phyloP scores from a whole-genome alignment of 2,113 vertebrate species.

The Sorex araneus region DNA sequence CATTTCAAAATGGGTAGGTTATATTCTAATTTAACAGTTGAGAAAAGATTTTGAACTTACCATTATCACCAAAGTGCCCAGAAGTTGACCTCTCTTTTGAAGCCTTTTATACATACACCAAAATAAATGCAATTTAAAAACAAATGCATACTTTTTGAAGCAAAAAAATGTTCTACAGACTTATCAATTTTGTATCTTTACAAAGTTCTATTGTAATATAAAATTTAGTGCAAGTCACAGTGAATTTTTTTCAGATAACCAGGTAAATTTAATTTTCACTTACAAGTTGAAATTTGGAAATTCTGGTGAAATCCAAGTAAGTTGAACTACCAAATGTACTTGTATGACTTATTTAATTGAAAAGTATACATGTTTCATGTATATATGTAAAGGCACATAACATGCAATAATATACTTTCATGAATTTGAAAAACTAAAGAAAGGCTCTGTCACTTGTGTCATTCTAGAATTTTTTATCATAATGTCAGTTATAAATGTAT shows the following conservation, averaged over 20 bases:
- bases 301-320: background rate
- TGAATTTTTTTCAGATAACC: slow-evolving; percentile 4
- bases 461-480: background rate
- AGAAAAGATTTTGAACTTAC: background rate
- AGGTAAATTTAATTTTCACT: background rate
- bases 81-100: background rate
- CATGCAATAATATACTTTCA: slow-evolving; percentile 18
- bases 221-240: background rate
- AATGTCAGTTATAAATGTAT: background rate
- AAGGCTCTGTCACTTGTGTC: background rate
- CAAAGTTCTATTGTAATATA: background rate
- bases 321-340: background rate
- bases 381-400: background rate
- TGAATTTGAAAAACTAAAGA: background rate
- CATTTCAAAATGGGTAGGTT: slow-evolving; percentile 20
- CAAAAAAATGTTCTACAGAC: slow-evolving; percentile 22
- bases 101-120: background rate
- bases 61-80: background rate
- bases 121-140: slow-evolving; percentile 25
- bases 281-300: background rate
- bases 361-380: background rate
- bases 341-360: slow-evolving; percentile 47
- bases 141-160: background rate
- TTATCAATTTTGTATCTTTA: background rate
- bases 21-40: background rate